Base-by-base conservation (phyloP, 1,140 invertebrate genomes). In the Drosophila aff. region DNA sequence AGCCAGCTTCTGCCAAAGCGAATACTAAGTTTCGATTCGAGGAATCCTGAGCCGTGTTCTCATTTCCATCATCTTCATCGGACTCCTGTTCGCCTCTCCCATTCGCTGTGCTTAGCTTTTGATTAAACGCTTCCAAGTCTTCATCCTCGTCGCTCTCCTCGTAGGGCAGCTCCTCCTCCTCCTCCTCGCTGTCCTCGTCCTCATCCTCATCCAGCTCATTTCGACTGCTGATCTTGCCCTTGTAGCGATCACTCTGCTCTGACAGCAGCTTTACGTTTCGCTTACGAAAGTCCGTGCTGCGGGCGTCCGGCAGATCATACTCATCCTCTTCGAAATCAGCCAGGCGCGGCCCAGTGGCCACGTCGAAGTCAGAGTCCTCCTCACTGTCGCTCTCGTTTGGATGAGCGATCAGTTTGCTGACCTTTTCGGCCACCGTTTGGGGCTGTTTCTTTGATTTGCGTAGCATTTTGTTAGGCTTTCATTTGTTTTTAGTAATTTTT, bases 211-310 rank as follows among this genome's bases (percentile, higher is more conserved):
- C 81, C 18, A 94, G 64, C 50, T 94, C 93, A 76, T 95, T 95
- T 44, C 94, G 93, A 41, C 95, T 95, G 26, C 94, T 92, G 52
- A 96, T 95, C 93, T 95, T 95, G 0, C 96, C 96, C 50, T 95
- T 94, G 92, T 97, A 97, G 64, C 95, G 95, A 67, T 94, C 94
- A 92, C 96, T 96, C 31, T 95, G 82, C 74, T 96, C 95, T 67
- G 95, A 95, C 18, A 97, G 83, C 52, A 96, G 92, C 86, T 95
- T 94, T 6, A 96, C 92, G 82, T 96, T 96, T 78, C 94, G 91
- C 78, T 94, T 96, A 2, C 95, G 93, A 82, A 96, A 94, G 79
- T 94, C 94, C 43, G 95, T 96, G 41, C 94, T 93, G n/a, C 72
- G 69, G 4, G 92, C 85, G 28, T 93, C 93, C 46, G 95, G 94